phyloP scores from a whole-genome alignment of 2,797 vertebrate species.

The Fistularia tabacaria region DNA sequence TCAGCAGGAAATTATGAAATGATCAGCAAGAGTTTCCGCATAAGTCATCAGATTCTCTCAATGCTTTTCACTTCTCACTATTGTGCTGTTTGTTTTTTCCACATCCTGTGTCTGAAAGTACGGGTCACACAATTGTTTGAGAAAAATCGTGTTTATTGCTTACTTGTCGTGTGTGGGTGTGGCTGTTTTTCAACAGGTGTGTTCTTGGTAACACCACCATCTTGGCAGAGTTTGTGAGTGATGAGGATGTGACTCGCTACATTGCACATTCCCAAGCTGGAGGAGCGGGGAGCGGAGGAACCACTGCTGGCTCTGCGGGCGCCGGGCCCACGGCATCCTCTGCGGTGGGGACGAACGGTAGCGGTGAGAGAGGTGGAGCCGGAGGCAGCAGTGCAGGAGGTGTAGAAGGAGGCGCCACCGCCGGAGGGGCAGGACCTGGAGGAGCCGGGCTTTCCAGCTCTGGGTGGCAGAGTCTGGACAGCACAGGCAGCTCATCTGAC shows the following conservation, averaged over 20 bases:
- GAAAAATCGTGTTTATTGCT: too few species aligned
- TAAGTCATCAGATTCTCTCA: too few species aligned
- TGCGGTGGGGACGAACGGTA: slow-evolving; percentile 42
- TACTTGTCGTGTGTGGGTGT: not conserved
- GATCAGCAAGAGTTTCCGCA: not conserved
- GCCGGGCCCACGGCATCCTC: slow-evolving; percentile 39
- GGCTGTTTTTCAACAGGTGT: slow-evolving; percentile 78
- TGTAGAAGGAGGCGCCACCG: slow-evolving; percentile 46
- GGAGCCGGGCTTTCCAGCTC: slow-evolving; percentile 60
- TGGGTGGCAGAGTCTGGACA: slow-evolving; percentile 94
- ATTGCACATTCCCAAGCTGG: slow-evolving; percentile 95
- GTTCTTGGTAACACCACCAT: slow-evolving; percentile 99
- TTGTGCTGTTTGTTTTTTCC: not conserved
- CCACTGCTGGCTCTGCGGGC: slow-evolving; percentile 45
- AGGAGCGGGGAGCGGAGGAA: slow-evolving; percentile 55
- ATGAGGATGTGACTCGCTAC: slow-evolving; percentile 95
- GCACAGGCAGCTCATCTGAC: slow-evolving; percentile 75
- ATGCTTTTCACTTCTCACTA: not conserved
- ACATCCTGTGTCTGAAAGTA: too few species aligned
- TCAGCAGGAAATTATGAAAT: too few species aligned
- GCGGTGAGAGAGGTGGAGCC: slow-evolving; percentile 52
- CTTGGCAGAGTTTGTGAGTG: slow-evolving; percentile 97
- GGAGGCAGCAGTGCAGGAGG: slow-evolving; percentile 45
- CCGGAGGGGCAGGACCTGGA: slow-evolving; percentile 48
- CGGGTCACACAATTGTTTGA: too few species aligned